Evolutionary conservation across 2,888 invertebrate genomes (phyloP), one percentile per base, ranked within the genome.

Genomic region (Scaptomyza tumidula): DNA sequence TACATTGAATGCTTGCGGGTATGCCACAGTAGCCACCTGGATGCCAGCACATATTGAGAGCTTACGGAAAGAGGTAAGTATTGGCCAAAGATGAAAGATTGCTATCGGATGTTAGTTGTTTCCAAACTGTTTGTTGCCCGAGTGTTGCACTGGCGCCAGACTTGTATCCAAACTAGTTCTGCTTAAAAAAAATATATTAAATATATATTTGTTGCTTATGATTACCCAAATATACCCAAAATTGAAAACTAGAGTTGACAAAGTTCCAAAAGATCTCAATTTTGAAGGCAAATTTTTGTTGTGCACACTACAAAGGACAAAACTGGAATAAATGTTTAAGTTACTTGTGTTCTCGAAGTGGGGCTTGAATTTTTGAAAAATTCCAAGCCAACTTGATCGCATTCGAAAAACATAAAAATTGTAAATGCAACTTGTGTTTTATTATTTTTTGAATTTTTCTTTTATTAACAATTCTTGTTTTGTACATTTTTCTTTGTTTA

Each of bases 401-500:
- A 35, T 37, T 13, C 13, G 13, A 29, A 14, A 31, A 31, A 46
- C 37, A 29, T 29, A 54, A 63, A 63, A 70, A 50, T 62, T 82
- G 45, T 79, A 81, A 84, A 86, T 81, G 84, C 80, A 81, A 76
- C 63, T 70, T 80, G 61, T 71, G 77, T 71, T 71, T 52, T 59
- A 43, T 59, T 60, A 53, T 29, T 69, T 69, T 59, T 52, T 58
- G 52, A 31, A 31, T 75, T 55, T 69, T 45, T 75, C 75, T 78
- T 64, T 75, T 82, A 86, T 75, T 86, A 82, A 86, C 87, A 82
- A 78, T 84, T 84, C 67, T 71, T 70, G 50, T 84, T 85, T 83
- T 87, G 86, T 85, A 83, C 88, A 85, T 86, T 83, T 76, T 77
- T 80, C 69, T 73, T 55, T 64, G 77, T 75, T 89, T 71, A 85